Base-by-base conservation (phyloP, 1,140 invertebrate genomes). In the Spodoptera litura region DNA sequence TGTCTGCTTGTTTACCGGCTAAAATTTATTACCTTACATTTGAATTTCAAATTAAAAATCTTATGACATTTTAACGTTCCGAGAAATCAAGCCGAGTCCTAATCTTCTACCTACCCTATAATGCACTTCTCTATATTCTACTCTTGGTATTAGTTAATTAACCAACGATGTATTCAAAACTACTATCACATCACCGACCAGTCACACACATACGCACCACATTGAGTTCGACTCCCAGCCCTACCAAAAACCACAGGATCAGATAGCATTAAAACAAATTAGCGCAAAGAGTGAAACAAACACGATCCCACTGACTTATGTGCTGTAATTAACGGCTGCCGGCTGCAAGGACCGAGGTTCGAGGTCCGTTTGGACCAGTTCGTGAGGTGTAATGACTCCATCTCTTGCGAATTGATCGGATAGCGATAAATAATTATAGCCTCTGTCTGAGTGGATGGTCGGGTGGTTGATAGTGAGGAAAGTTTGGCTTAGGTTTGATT, bases 261-360 rank as follows among this genome's bases (percentile, higher is more conserved):
- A 81, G 87, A 87, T 87, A 87, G 80, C 64, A 84, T 83, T 86
- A 83, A 86, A 87, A 88, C 87, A 87, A 86, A 87, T 88, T 87
- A 88, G 81, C 44, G 79, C 9, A 64, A 71, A 75, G 73, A 88
- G 83, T 85, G 84, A 87, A 85, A 88, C 83, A 85, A 87, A 87
- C 78, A 85, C 79, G 75, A 77, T 38, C 55, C 81, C 51, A 80
- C 83, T 89, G 87, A 90, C 85, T 88, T 89, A 90, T 90, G 87
- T 85, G 70, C 80, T 59, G 85, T 88, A 91, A 91, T 91, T 90
- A 91, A 91, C 78, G 84, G 82, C 86, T 87, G 86, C 87, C 75
- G 81, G 38, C 38, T 44, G 38, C 38, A 44, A 8, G 38, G 38
- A 2, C 38, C 38, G 38, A 44, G 38, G 38, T 44, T 44, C 38